Evolutionary conservation across 2,113 vertebrate species (phyloP).

Genomic region (Rhizomys pruinosus): DNA sequence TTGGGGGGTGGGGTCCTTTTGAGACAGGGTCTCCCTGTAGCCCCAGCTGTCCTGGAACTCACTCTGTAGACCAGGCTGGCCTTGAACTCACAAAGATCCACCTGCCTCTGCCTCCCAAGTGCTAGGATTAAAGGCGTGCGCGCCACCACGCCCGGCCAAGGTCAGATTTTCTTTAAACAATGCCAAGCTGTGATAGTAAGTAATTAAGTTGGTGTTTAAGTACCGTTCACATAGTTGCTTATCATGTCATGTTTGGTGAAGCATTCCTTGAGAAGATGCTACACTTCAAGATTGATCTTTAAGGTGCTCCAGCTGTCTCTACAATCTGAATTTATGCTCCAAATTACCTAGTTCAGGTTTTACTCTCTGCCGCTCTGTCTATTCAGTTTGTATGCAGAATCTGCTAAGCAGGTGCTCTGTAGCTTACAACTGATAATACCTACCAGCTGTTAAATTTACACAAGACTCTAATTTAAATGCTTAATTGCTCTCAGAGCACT

Average conservation of each 20-base stretch:
- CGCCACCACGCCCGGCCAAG: too few species aligned
- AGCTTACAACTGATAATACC: conserved; percentile 64
- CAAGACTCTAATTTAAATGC: conserved; percentile 57
- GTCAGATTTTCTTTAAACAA: conserved; percentile 64
- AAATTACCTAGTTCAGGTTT: conserved; percentile 61
- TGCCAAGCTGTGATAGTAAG: conserved; percentile 54
- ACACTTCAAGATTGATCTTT: conserved; percentile 32
- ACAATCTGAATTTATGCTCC: conserved; percentile 59
- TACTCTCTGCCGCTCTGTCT: conserved; percentile 8
- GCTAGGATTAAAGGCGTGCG: too few species aligned
- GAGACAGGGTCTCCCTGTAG: too few species aligned
- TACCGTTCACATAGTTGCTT: conserved; percentile 51
- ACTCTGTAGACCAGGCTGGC: too few species aligned
- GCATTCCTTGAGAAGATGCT: conserved; percentile 48
- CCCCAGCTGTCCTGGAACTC: too few species aligned
- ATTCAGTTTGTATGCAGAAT: conserved; percentile 51
- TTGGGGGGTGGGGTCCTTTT: too few species aligned
- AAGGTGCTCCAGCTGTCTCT: conserved; percentile 39
- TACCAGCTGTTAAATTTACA: conserved; percentile 75
- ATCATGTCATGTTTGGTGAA: conserved; percentile 59
- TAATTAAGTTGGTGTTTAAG: conserved; percentile 57
- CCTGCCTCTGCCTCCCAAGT: too few species aligned
- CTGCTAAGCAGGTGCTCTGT: conserved; percentile 64
- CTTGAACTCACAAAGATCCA: too few species aligned
- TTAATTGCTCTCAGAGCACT: conserved; percentile 67